phyloP scores from a whole-genome alignment of 2,113 vertebrate species.

The Desmodus rotundus region DNA sequence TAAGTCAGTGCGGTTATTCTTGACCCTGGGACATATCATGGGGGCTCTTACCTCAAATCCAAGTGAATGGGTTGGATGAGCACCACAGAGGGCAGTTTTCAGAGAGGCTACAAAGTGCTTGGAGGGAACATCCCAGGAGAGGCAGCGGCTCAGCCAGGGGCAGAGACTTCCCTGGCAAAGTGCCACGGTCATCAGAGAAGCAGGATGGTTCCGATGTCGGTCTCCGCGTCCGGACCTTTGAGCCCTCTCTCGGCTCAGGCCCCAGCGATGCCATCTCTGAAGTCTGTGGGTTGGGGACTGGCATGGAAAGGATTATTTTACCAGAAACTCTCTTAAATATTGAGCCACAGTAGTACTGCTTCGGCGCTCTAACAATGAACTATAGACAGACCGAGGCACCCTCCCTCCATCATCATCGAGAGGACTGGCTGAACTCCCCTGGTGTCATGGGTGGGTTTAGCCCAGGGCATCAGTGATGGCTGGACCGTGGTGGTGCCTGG shows the following conservation, averaged over 20 bases:
- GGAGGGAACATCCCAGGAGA: not conserved
- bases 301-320: not conserved
- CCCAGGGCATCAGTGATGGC: not conserved
- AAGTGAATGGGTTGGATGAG: not conserved
- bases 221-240: not conserved
- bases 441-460: not conserved
- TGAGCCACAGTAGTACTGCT: not conserved
- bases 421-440: fast-evolving
- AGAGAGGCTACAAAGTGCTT: not conserved
- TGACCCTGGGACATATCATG: not conserved
- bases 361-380: not conserved
- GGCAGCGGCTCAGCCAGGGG: not conserved
- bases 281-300: not conserved
- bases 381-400: not conserved
- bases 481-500: not conserved
- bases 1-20: not conserved
- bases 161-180: not conserved
- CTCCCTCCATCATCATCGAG: not conserved
- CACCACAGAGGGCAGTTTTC: not conserved
- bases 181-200: not conserved
- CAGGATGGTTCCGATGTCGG: not conserved
- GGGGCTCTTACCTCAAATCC: not conserved
- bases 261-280: not conserved
- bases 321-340: not conserved
- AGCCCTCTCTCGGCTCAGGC: not conserved